These are phyloP conservation scores for Agrochola lota DNA, from an alignment of 2,888 invertebrate species.

Conservation along the genomic window DNA sequence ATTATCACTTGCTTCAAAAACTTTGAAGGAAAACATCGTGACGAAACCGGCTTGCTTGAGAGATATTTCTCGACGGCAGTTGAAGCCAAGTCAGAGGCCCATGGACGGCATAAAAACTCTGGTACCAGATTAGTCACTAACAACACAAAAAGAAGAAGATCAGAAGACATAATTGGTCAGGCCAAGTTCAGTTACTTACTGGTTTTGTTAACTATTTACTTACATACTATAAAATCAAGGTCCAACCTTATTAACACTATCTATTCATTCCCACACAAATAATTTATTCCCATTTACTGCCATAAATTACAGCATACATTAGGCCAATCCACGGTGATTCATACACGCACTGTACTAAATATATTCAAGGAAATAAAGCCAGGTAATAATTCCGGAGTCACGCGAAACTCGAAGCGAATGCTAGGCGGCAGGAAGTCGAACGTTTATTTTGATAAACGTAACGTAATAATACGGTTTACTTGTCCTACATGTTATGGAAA, in stretches of 20 bases:
- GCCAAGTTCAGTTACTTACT: no score
- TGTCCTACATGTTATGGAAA: constrained; percentile 47
- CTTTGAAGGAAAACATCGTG: no score
- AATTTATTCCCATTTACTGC: constrained; percentile 42
- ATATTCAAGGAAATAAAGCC: constrained; percentile 66
- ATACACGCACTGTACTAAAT: constrained; percentile 64
- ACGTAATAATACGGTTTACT: constrained; percentile 64
- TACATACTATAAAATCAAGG: neutral
- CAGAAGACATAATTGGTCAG: no score
- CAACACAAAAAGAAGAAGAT: no score
- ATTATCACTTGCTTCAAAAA: no score
- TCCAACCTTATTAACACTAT: constrained; percentile 25
- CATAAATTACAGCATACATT: constrained; percentile 62
- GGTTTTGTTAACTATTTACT: neutral
- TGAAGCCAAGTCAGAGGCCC: no score
- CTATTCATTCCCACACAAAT: constrained; percentile 36
- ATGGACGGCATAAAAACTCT: no score
- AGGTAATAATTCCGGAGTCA: constrained; percentile 70
- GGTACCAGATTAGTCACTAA: no score
- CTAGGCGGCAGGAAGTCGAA: constrained; percentile 66
- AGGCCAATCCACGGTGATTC: constrained; percentile 54
- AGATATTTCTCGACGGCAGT: no score
- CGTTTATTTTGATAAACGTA: constrained; percentile 70
- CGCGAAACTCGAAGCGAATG: constrained; percentile 67
- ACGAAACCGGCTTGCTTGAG: no score